Conservation (phyloP, 2,888 invertebrate species). For the Diaprepes abbreviatus region DNA sequence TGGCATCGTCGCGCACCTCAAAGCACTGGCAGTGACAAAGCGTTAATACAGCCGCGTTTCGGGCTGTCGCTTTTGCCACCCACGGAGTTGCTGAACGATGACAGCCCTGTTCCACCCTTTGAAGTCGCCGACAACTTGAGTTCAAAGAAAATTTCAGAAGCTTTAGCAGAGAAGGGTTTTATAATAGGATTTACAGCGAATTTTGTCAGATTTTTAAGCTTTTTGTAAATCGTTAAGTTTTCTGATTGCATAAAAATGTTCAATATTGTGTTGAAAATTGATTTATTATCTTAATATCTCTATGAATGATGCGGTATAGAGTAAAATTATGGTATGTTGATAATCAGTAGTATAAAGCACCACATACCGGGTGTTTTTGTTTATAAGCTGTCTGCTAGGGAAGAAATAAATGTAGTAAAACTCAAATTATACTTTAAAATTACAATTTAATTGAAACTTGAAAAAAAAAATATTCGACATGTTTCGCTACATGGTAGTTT, state of each 20-base stretch:
- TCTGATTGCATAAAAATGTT: not conserved
- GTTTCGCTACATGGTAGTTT: too few species aligned
- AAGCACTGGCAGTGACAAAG: conserved; percentile 63
- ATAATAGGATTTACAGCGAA: conserved; percentile 12
- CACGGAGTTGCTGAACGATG: conserved; percentile 69
- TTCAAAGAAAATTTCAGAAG: conserved; percentile 32
- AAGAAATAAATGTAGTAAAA: too few species aligned
- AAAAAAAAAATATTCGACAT: too few species aligned
- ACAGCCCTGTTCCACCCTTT: conserved; percentile 67
- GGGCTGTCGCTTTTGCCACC: conserved; percentile 68
- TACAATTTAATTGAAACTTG: too few species aligned
- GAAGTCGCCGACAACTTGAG: conserved; percentile 52
- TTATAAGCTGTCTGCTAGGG: too few species aligned
- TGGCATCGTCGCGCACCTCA: conserved; percentile 13
- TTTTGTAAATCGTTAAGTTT: not conserved
- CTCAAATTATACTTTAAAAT: too few species aligned
- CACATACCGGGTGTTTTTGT: too few species aligned
- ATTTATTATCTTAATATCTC: too few species aligned
- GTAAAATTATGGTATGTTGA: too few species aligned
- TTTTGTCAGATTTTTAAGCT: conserved; percentile 11
- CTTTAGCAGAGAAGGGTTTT: conserved; percentile 8
- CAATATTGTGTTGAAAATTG: not conserved
- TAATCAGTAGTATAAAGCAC: too few species aligned
- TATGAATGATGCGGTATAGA: too few species aligned
- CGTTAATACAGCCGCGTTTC: conserved; percentile 68